Base-by-base conservation (phyloP, 2,888 invertebrate genomes). In the Cerastis rubricosa region DNA sequence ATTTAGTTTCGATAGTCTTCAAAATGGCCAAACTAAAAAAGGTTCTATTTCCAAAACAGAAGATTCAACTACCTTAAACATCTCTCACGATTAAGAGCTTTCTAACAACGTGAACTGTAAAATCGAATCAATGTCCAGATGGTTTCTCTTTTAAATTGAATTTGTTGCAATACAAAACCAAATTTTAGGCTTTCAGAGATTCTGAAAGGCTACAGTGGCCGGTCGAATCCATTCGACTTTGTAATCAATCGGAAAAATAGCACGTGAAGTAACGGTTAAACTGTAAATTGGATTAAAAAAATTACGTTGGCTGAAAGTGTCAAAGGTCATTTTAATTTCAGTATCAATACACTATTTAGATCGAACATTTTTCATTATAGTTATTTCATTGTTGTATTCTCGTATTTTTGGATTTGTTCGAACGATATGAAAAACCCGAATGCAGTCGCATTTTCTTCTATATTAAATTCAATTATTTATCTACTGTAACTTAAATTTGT, bases 81-180 rank as follows among this genome's bases (percentile, higher is more conserved):
- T 86, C 80, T 73, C 80, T 83, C 88, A 87, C 82, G 87, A 87
- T 79, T 85, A 72, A 65, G n/a, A 78, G 74, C 78, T 79, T 78
- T 85, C 78, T 75, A 82, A 64, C 78, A 81, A 80, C 57, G 65
- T 0, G 51, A 81, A 79, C 89, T 80, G 86, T 88, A 74, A 88
- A 88, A 87, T 85, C 71, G 71, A 88, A 87, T 88, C 67, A 80
- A 68, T 65, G 65, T 71, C 19, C 65, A 77, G 35, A 71, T 80
- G 76, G 57, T 79, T 84, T 89, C 86, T 85, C 78, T 82, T 87
- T 78, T 79, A 85, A 87, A 88, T 88, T 84, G 82, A 84, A 87
- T 87, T 88, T 78, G 68, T 12, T 35, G 49, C 63, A 69, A 83
- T 81, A 88, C 82, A 87, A 87, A 88, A 76, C n/a, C 69, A 78